Evolutionary conservation across 1,140 invertebrate genomes (phyloP).

Genomic region (Musca domestica): DNA sequence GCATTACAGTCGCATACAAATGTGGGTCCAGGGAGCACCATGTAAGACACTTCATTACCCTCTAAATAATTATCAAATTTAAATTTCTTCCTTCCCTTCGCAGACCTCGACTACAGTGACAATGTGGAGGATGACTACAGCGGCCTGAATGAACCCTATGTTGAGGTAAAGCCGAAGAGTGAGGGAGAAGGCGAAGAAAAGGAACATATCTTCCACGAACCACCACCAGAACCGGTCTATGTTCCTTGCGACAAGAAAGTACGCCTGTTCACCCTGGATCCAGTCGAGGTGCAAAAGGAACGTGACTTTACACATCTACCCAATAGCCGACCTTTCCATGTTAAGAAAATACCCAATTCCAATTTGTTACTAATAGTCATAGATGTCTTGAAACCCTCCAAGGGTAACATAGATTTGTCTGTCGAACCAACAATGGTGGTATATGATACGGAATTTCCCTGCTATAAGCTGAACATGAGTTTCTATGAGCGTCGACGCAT

Average conservation of each 20-base stretch:
- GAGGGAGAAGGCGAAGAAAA: conserved; percentile 48
- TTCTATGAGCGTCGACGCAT: conserved; percentile 64
- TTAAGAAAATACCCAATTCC: conserved; percentile 70
- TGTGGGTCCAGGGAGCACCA: conserved; percentile 51
- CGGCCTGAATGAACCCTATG: conserved; percentile 37
- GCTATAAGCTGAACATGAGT: conserved; percentile 73
- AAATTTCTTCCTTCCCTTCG: background rate
- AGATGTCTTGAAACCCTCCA: conserved; percentile 51
- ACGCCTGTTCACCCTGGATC: conserved; percentile 67
- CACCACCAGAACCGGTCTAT: conserved; percentile 49
- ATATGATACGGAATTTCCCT: conserved; percentile 60
- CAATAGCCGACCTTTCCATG: conserved; percentile 61
- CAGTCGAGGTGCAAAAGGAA: conserved; percentile 57
- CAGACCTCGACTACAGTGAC: conserved; percentile 47
- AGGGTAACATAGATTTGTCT: conserved; percentile 46
- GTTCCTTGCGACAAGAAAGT: conserved; percentile 66
- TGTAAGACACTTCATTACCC: conserved; percentile 33
- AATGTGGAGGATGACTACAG: conserved; percentile 44
- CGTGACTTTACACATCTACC: conserved; percentile 52
- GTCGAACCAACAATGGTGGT: conserved; percentile 50
- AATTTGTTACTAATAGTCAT: conserved; percentile 78
- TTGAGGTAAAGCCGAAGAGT: conserved; percentile 38
- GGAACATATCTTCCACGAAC: conserved; percentile 42
- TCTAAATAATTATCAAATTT: too few relatives aligned
- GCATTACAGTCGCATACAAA: conserved; percentile 41